These are phyloP conservation scores for Beaufortia kweichowensis DNA, from an alignment of 2,113 vertebrate genomes.

Conservation along the genomic window DNA sequence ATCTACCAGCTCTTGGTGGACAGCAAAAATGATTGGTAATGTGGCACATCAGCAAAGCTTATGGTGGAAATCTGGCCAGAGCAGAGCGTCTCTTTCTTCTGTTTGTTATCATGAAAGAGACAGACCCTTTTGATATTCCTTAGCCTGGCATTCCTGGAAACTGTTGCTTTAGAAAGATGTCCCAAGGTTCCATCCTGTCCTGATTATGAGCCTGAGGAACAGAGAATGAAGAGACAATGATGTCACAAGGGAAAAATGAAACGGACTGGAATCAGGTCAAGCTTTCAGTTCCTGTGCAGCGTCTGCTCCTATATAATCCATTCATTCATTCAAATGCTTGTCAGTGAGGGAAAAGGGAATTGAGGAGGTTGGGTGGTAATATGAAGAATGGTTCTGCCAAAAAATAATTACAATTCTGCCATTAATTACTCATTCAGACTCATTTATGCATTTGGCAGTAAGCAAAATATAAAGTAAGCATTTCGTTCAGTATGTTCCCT, in stretches of 20 bases:
- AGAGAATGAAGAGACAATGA: neutral
- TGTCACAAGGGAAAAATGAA: neutral
- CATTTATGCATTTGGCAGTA: too few species aligned
- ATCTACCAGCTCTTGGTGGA: neutral
- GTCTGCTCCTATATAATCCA: neutral
- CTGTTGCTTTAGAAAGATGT: constrained; percentile 21
- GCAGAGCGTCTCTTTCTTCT: constrained; percentile 11
- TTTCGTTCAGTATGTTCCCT: too few species aligned
- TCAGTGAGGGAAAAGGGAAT: neutral
- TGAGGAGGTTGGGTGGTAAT: constrained; percentile 3
- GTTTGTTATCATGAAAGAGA: constrained; percentile 49
- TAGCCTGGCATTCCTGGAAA: constrained; percentile 16
- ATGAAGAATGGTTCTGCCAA: too few species aligned
- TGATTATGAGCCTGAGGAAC: neutral
- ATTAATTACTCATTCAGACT: too few species aligned
- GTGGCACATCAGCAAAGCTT: constrained; percentile 28
- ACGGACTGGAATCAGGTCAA: constrained; percentile 8
- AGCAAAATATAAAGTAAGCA: too few species aligned
- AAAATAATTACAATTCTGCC: neutral
- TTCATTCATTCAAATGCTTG: neutral
- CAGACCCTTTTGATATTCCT: constrained; percentile 27
- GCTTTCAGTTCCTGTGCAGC: neutral
- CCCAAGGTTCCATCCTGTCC: constrained; percentile 6
- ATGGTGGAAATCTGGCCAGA: constrained; percentile 8
- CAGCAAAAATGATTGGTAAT: constrained; percentile 5